A percentile compares a stretch with the other conserved stretches of the same genome.
phyloP scores from a whole-genome alignment of 1,140 invertebrate genomes.

The Tetragonula clypearis region DNA sequence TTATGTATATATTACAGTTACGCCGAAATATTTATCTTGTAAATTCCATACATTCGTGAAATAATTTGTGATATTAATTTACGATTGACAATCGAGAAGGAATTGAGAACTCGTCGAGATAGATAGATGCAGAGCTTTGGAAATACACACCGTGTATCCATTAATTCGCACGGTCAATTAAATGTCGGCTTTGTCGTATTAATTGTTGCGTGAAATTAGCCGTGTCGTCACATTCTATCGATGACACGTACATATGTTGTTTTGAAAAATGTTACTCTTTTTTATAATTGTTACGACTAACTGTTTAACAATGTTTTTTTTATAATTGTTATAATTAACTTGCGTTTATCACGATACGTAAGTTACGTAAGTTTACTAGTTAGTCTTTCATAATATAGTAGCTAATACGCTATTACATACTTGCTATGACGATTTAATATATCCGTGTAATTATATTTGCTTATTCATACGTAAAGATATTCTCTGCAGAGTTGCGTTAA shows the following conservation, averaged over 20 bases:
- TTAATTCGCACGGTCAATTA: background rate
- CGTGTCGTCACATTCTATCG: background rate
- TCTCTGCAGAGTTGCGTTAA: background rate
- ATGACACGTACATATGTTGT: background rate
- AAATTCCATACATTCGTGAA: background rate
- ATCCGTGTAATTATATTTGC: too few relatives aligned
- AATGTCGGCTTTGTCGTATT: background rate
- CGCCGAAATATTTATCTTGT: background rate
- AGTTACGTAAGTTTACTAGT: slow-evolving; percentile 23
- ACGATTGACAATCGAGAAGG: background rate
- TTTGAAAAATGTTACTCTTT: too few relatives aligned
- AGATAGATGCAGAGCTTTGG: background rate
- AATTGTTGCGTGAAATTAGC: background rate
- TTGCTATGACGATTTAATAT: background rate
- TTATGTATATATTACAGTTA: background rate
- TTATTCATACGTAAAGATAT: too few relatives aligned
- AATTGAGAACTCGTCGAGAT: background rate
- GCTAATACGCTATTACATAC: background rate
- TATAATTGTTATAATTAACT: background rate
- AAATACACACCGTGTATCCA: slow-evolving; percentile 19
- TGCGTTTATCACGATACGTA: background rate
- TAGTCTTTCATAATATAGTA: background rate
- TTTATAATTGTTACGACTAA: too few relatives aligned
- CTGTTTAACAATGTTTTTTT: background rate
- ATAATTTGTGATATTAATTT: background rate